These are phyloP conservation scores for Nowickia ferox DNA, from an alignment of 2,888 invertebrate species.

Conservation along the genomic window DNA sequence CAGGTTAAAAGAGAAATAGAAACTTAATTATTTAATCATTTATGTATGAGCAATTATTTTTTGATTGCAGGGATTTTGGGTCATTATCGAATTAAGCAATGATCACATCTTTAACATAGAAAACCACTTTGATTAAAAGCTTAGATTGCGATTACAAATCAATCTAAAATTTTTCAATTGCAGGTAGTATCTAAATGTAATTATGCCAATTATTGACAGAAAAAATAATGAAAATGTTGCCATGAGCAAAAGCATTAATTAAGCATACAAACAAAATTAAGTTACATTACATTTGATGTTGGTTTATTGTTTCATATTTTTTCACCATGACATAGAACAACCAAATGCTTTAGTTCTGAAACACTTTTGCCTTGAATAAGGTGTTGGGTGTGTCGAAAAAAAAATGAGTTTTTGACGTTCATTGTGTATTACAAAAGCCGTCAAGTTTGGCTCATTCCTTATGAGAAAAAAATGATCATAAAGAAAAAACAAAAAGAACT, in stretches of 20 bases:
- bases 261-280: constrained; percentile 30
- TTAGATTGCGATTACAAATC: constrained; percentile 8
- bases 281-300: constrained; percentile 25
- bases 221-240: constrained; percentile 18
- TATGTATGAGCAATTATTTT: neutral
- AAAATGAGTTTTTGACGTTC: neutral
- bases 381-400: constrained; percentile 57
- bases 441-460: neutral
- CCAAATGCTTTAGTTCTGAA: constrained; percentile 35
- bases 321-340: constrained; percentile 57
- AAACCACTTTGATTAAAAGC: neutral
- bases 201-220: constrained; percentile 34
- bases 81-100: neutral
- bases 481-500: neutral
- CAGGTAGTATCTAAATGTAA: constrained; percentile 1
- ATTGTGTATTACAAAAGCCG: neutral
- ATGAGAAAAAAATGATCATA: constrained; percentile 3
- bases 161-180: neutral
- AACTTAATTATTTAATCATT: too few species aligned
- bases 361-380: constrained; percentile 47
- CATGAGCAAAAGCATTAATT: constrained; percentile 21
- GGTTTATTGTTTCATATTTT: neutral
- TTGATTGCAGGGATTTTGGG: neutral
- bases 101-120: neutral
- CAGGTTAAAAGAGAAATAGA: too few species aligned